Evolutionary conservation across 2,888 invertebrate genomes (phyloP).

Genomic region (Meganola albula): DNA sequence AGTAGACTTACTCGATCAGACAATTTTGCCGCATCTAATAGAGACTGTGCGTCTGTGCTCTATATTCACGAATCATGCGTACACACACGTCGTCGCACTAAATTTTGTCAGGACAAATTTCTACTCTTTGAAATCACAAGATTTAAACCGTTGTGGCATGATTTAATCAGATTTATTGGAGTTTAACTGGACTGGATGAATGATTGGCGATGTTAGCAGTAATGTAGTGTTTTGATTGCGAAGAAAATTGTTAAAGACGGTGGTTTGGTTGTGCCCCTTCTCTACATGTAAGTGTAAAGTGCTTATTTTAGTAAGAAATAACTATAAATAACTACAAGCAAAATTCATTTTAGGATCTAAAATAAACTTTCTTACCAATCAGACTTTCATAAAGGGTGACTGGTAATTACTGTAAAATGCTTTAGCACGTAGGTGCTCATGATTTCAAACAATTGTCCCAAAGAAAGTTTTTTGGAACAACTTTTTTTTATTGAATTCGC

Average conservation of each 20-base stretch:
- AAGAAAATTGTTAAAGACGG: constrained; percentile 25
- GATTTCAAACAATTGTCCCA: too few species aligned
- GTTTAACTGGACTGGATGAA: constrained; percentile 40
- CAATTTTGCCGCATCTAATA: too few species aligned
- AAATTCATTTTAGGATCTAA: too few species aligned
- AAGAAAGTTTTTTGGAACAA: too few species aligned
- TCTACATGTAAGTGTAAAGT: background rate
- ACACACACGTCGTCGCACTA: constrained; percentile 46
- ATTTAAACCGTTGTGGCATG: constrained; percentile 43
- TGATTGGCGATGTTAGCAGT: constrained; percentile 31
- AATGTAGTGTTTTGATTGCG: constrained; percentile 37
- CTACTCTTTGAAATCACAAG: constrained; percentile 64
- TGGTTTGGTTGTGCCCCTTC: constrained; percentile 3
- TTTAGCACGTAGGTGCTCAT: too few species aligned
- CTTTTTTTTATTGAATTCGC: too few species aligned
- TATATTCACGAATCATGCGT: constrained; percentile 41
- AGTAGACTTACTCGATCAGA: too few species aligned
- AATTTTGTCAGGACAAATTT: constrained; percentile 73
- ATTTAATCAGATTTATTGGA: constrained; percentile 62
- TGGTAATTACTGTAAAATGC: too few species aligned
- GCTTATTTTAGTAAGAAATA: background rate
- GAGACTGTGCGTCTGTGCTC: too few species aligned
- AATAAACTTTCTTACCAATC: too few species aligned
- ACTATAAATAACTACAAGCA: too few species aligned
- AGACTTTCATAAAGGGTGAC: too few species aligned